Evolutionary conservation across 2,888 invertebrate species (phyloP).

Genomic region (Oasisia sp.): DNA sequence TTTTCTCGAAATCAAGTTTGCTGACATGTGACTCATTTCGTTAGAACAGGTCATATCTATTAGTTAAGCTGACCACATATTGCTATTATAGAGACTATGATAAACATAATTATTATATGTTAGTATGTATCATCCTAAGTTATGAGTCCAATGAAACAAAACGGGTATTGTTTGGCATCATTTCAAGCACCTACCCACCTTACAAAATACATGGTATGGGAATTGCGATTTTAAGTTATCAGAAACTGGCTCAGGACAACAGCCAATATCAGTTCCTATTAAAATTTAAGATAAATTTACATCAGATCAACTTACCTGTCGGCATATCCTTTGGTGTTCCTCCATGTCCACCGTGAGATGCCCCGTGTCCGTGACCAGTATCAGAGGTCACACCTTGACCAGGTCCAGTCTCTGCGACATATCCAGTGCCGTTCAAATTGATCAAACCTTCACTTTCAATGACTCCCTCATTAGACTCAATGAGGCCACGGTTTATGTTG

Average conservation of each 20-base stretch:
- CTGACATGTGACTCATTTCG: too few relatives aligned
- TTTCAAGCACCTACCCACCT: too few relatives aligned
- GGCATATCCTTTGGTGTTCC: conserved; percentile 42
- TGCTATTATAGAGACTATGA: neutral
- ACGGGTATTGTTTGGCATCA: too few relatives aligned
- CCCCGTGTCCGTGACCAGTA: conserved; percentile 38
- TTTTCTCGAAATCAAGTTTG: too few relatives aligned
- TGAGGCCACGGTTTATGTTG: conserved; percentile 47
- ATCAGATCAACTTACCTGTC: neutral
- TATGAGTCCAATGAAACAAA: neutral
- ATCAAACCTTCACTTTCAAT: conserved; percentile 50
- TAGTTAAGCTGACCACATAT: neutral
- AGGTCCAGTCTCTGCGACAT: conserved; percentile 38
- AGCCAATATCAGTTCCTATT: neutral
- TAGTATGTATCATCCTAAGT: neutral
- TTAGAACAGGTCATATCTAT: too few relatives aligned
- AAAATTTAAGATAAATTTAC: neutral
- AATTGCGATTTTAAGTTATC: too few relatives aligned
- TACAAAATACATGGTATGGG: too few relatives aligned
- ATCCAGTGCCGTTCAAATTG: conserved; percentile 25
- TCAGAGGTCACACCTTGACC: conserved; percentile 25
- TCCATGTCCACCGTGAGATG: conserved; percentile 54
- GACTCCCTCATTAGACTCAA: conserved; percentile 45
- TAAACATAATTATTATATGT: neutral
- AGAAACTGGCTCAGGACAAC: too few relatives aligned